Conservation (phyloP, 2,113 vertebrate genomes). For the Hystrix cristata region DNA sequence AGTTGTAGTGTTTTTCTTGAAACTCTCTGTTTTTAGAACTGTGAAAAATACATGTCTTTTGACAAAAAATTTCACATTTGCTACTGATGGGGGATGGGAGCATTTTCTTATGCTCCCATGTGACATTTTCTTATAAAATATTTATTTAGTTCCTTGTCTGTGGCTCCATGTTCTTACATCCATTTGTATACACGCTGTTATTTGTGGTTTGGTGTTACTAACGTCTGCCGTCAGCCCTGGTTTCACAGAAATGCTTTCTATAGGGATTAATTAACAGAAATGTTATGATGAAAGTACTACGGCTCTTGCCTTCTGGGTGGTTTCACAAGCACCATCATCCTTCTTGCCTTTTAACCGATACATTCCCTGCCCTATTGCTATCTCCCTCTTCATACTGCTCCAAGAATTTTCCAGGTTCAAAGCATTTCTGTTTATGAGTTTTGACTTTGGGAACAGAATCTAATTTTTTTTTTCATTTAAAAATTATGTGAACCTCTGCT, state of each 20-base stretch:
- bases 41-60: background rate
- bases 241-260: background rate
- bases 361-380: background rate
- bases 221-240: background rate
- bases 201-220: background rate
- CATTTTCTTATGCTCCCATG: background rate
- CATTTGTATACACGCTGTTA: background rate
- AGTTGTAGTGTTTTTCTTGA: background rate
- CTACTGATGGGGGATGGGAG: background rate
- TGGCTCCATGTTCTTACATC: background rate
- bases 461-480: conserved; percentile 42
- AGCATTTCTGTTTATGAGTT: conserved; percentile 55
- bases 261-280: background rate
- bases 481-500: conserved; percentile 57
- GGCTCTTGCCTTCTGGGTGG: background rate
- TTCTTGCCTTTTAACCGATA: background rate
- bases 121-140: conserved; percentile 35
- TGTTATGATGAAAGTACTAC: background rate
- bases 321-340: background rate
- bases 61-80: conserved; percentile 14
- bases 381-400: background rate
- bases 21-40: conserved; percentile 25
- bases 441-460: background rate
- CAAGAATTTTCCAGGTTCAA: conserved; percentile 35
- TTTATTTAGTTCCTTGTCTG: conserved; percentile 2